These are phyloP conservation scores for Centropus unirufus DNA, from an alignment of 2,113 vertebrate genomes.

Conservation along the genomic window DNA sequence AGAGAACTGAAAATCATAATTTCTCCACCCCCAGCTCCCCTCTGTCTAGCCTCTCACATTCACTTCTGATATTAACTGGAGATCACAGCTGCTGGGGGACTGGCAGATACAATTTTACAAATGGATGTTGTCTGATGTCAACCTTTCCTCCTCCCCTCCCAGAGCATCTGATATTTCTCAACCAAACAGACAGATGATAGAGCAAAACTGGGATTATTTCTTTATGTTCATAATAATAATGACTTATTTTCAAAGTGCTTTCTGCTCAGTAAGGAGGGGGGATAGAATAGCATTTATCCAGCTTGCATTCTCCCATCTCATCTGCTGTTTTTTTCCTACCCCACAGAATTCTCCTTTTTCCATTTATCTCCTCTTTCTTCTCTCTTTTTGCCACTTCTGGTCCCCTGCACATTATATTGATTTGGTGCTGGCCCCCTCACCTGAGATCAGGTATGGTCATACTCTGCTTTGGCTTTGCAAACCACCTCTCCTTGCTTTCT, in stretches of 20 bases:
- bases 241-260: slow-evolving; percentile 50
- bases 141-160: slow-evolving; percentile 1
- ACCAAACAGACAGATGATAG: slow-evolving; percentile 5
- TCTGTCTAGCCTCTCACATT: slow-evolving; percentile 14
- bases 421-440: not conserved
- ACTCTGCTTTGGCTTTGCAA: not conserved
- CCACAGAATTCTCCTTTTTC: not conserved
- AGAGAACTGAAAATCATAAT: slow-evolving; percentile 44
- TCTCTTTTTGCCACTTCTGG: not conserved
- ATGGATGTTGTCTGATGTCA: slow-evolving; percentile 55
- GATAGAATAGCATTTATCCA: not conserved
- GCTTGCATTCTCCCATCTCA: not conserved
- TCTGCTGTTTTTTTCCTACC: not conserved
- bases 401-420: not conserved
- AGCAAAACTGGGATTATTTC: slow-evolving; percentile 53
- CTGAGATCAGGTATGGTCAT: not conserved
- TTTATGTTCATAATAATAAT: slow-evolving; percentile 35
- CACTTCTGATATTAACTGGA: slow-evolving; percentile 50
- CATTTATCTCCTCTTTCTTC: not conserved
- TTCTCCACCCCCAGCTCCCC: slow-evolving; percentile 2
- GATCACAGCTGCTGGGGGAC: slow-evolving; percentile 39
- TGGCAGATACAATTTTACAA: slow-evolving; percentile 64
- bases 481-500: not conserved
- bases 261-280: not conserved
- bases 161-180: slow-evolving; percentile 44